Conservation (phyloP, 2,797 vertebrate genomes). For the Salarias fasciatus region DNA sequence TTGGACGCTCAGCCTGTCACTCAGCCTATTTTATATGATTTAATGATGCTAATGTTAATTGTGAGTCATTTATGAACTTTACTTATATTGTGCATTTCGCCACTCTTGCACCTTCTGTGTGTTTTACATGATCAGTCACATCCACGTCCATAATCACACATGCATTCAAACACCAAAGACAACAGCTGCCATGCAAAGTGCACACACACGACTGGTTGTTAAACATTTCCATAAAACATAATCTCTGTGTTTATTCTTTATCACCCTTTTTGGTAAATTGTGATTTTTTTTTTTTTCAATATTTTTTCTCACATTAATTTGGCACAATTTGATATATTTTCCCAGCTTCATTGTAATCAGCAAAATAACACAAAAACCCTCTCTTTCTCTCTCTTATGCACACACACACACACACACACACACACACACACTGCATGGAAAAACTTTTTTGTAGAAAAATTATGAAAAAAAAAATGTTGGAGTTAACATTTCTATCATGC, state of each 20-base stretch:
- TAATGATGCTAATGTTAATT: too few relatives aligned
- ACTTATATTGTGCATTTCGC: too few relatives aligned
- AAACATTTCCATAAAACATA: neutral
- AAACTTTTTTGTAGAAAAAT: conserved; percentile 26
- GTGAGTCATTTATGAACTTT: too few relatives aligned
- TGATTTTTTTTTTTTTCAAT: conserved; percentile 6
- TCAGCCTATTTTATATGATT: too few relatives aligned
- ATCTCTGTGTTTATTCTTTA: neutral
- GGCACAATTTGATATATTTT: conserved; percentile 39
- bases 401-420: too few relatives aligned
- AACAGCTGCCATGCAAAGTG: too few relatives aligned
- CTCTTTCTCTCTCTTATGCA: conserved; percentile 33
- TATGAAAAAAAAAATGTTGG: conserved; percentile 51
- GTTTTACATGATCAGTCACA: too few relatives aligned
- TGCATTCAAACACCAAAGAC: neutral
- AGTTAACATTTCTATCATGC: conserved; percentile 67
- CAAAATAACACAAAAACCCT: conserved; percentile 46
- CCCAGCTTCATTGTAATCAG: conserved; percentile 59
- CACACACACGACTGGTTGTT: too few relatives aligned
- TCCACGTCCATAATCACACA: neutral
- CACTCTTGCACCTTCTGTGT: too few relatives aligned
- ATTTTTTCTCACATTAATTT: conserved; percentile 27
- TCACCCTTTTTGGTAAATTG: conserved; percentile 15
- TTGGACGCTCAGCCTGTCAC: too few relatives aligned
- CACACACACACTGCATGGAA: conserved; percentile 1